Evolutionary conservation across 2,888 invertebrate genomes (phyloP).

Genomic region (Agrotis segetum): DNA sequence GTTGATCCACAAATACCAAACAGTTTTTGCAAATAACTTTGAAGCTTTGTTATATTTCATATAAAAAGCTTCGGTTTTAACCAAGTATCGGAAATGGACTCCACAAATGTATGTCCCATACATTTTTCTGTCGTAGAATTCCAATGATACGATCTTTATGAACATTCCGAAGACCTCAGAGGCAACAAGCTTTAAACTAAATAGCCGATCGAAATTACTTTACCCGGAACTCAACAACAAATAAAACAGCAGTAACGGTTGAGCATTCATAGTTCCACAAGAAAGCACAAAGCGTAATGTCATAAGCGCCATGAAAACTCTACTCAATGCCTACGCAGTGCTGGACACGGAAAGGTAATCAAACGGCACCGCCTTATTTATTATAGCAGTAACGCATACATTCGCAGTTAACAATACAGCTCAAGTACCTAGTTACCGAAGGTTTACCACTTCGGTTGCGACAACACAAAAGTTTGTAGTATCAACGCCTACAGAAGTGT

Average conservation of each 20-base stretch:
- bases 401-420: conserved; percentile 29
- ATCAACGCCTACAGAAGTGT: conserved; percentile 32
- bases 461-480: conserved; percentile 24
- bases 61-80: background rate
- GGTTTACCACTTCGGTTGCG: conserved; percentile 25
- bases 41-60: background rate
- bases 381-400: conserved; percentile 34
- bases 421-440: conserved; percentile 24
- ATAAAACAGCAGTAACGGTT: conserved; percentile 24
- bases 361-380: conserved; percentile 48
- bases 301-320: conserved; percentile 20
- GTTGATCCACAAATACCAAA: conserved; percentile 19
- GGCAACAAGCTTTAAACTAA: conserved; percentile 1
- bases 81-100: background rate
- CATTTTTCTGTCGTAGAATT: no score
- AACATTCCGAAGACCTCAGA: background rate
- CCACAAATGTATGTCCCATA: background rate
- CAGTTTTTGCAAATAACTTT: conserved; percentile 19
- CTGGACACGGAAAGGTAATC: conserved; percentile 19
- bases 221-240: conserved; percentile 3
- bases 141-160: no score
- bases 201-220: conserved; percentile 5
- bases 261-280: conserved; percentile 14
- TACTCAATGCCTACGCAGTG: conserved; percentile 32
- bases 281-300: conserved; percentile 17